These are phyloP conservation scores for Tamias sibiricus DNA, from an alignment of 2,113 vertebrate genomes.

Conservation along the genomic window DNA sequence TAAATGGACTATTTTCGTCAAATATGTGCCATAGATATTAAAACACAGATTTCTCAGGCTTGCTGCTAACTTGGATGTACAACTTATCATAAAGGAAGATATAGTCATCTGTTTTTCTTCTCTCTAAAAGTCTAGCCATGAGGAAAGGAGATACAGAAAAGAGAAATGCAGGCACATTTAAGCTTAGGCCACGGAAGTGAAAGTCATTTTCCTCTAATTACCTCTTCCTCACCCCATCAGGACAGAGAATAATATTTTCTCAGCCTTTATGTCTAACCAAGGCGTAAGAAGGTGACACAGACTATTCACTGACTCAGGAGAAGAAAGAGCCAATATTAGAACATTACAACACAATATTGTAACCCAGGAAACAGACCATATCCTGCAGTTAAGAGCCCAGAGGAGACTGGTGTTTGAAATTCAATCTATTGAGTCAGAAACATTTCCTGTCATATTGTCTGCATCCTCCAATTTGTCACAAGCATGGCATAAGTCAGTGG, in stretches of 20 bases:
- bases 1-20: background rate
- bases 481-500: background rate
- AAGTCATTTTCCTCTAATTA: constrained; percentile 25
- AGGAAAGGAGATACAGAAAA: constrained; percentile 6
- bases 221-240: constrained; percentile 26
- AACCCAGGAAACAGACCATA: constrained; percentile 33
- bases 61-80: background rate
- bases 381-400: background rate
- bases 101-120: background rate
- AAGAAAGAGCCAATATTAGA: constrained; percentile 54
- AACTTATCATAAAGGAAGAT: constrained; percentile 23
- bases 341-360: background rate
- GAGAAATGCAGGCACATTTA: background rate
- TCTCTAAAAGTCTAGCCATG: constrained; percentile 39
- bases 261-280: background rate
- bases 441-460: constrained; percentile 24
- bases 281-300: background rate
- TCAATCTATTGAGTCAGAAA: constrained; percentile 41
- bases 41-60: background rate
- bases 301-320: background rate
- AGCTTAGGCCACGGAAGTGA: background rate
- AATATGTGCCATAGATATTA: background rate
- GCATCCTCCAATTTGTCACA: constrained; percentile 26
- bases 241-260: constrained; percentile 26
- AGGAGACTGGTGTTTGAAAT: constrained; percentile 55